Conservation (phyloP, 2,113 vertebrate genomes). For the Chinchilla lanigera region DNA sequence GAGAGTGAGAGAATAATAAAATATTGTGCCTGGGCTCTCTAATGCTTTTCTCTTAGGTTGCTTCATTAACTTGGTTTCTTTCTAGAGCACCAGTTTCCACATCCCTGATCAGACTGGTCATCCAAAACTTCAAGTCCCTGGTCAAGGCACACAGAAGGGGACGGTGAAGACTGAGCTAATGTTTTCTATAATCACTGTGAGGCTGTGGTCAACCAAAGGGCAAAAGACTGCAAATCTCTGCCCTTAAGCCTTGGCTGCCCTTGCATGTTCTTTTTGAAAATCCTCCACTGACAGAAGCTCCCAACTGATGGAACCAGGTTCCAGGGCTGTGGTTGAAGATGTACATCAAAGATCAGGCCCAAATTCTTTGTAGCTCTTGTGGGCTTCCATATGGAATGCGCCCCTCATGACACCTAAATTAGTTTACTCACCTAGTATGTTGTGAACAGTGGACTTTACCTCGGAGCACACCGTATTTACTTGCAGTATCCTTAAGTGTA, state of each 20-base stretch:
- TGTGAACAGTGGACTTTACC: neutral
- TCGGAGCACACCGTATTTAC: neutral
- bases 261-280: constrained; percentile 28
- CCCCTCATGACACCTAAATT: neutral
- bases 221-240: neutral
- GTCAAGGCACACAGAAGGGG: constrained; percentile 17
- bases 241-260: neutral
- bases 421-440: neutral
- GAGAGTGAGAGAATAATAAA: neutral
- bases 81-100: neutral
- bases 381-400: neutral
- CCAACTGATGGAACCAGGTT: neutral
- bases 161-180: neutral
- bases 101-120: neutral
- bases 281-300: neutral
- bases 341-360: neutral
- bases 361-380: neutral
- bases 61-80: neutral
- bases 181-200: neutral
- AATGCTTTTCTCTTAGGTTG: neutral
- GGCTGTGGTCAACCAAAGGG: neutral
- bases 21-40: neutral
- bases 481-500: neutral
- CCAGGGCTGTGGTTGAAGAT: neutral
- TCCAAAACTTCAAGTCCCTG: neutral